Evolutionary conservation across 2,113 vertebrate genomes (phyloP).

Genomic region (Cyanoramphus novaezelandiae): DNA sequence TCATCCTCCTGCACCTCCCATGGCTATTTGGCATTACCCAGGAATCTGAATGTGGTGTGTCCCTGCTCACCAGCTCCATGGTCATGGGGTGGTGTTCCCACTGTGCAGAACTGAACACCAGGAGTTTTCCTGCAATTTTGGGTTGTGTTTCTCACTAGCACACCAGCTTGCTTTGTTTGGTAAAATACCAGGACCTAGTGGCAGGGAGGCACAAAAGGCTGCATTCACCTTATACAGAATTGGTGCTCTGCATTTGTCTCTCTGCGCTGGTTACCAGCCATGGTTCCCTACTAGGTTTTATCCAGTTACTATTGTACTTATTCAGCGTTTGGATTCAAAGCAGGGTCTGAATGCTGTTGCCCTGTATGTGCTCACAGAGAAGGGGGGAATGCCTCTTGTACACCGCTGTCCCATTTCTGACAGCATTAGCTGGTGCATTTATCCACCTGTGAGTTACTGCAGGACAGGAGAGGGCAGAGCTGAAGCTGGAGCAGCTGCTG

Average conservation of each 20-base stretch:
- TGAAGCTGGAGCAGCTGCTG: not conserved
- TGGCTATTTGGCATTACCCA: not conserved
- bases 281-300: not conserved
- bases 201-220: not conserved
- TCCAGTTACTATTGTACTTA: not conserved
- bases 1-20: not conserved
- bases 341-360: not conserved
- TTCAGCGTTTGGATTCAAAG: not conserved
- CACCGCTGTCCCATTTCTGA: not conserved
- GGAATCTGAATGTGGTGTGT: not conserved
- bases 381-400: not conserved
- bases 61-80: not conserved
- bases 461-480: not conserved
- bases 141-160: not conserved
- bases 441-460: not conserved
- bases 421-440: rapidly evolving
- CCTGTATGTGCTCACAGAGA: not conserved
- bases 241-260: not conserved
- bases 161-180: not conserved
- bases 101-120: not conserved
- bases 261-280: not conserved
- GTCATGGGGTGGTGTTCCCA: not conserved
- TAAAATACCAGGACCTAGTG: not conserved
- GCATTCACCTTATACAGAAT: not conserved
- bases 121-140: not conserved